These are phyloP conservation scores for Gopherus flavomarginatus DNA, from an alignment of 2,113 vertebrate genomes.

Conservation along the genomic window DNA sequence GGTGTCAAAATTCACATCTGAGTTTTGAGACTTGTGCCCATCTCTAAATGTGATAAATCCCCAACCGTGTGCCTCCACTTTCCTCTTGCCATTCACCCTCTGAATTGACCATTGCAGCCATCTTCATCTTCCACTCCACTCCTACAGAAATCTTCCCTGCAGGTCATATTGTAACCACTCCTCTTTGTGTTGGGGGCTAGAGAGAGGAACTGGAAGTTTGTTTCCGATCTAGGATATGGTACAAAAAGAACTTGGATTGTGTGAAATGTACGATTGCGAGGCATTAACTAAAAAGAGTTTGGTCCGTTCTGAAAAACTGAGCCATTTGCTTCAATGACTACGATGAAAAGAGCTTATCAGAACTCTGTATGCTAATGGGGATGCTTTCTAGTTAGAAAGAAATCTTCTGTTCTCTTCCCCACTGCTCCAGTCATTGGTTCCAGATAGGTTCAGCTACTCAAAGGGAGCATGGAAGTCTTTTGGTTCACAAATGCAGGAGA, in stretches of 20 bases:
- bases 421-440: neutral
- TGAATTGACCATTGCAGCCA: neutral
- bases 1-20: neutral
- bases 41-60: neutral
- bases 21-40: neutral
- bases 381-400: neutral
- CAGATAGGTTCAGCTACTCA: neutral
- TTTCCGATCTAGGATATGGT: neutral
- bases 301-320: fast-evolving
- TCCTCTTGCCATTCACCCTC: neutral
- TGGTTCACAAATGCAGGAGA: neutral
- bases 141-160: neutral
- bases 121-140: neutral
- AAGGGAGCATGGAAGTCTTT: neutral
- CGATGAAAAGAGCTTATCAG: neutral
- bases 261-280: neutral
- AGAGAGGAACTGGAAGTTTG: neutral
- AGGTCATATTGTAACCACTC: no score
- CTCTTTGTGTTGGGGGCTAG: neutral
- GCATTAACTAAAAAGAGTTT: neutral
- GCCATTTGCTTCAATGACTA: neutral
- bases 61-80: neutral
- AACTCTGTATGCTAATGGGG: neutral
- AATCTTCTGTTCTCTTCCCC: neutral
- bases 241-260: neutral